phyloP scores from a whole-genome alignment of 2,888 invertebrate species.

The Oeneis ivallda region DNA sequence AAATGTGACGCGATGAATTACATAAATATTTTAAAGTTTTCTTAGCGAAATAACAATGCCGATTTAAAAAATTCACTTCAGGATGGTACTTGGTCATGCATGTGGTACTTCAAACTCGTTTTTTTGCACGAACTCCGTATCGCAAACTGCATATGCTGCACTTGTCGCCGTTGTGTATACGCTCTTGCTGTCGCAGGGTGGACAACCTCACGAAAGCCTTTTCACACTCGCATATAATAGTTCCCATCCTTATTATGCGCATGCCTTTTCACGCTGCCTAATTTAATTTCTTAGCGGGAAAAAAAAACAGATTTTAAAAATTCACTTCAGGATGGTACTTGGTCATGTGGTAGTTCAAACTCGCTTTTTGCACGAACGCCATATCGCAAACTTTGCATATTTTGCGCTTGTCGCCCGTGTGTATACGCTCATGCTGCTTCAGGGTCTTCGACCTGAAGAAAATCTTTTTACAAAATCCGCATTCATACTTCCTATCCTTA shows the following conservation, averaged over 20 bases:
- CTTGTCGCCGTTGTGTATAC: conserved; percentile 68
- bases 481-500: conserved; percentile 62
- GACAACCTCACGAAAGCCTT: conserved; percentile 68
- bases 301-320: conserved; percentile 50
- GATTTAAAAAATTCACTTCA: conserved; percentile 56
- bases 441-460: conserved; percentile 62
- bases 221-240: conserved; percentile 64
- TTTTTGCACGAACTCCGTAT: conserved; percentile 73
- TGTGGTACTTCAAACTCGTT: conserved; percentile 71
- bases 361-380: conserved; percentile 73
- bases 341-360: conserved; percentile 71
- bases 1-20: no score
- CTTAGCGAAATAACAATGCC: no score
- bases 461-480: conserved; percentile 68
- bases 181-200: conserved; percentile 58
- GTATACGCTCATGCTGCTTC: conserved; percentile 63
- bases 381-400: conserved; percentile 64
- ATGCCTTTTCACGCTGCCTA: no score
- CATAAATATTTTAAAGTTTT: no score
- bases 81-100: conserved; percentile 74
- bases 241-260: conserved; percentile 65
- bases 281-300: no score
- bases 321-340: conserved; percentile 69
- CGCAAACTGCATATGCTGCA: conserved; percentile 65
- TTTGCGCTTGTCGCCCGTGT: conserved; percentile 66